A percentile compares a stretch with the other conserved stretches of the same genome.
Evolutionary conservation across 2,888 invertebrate genomes (phyloP).

Genomic region (Norana najaformis): DNA sequence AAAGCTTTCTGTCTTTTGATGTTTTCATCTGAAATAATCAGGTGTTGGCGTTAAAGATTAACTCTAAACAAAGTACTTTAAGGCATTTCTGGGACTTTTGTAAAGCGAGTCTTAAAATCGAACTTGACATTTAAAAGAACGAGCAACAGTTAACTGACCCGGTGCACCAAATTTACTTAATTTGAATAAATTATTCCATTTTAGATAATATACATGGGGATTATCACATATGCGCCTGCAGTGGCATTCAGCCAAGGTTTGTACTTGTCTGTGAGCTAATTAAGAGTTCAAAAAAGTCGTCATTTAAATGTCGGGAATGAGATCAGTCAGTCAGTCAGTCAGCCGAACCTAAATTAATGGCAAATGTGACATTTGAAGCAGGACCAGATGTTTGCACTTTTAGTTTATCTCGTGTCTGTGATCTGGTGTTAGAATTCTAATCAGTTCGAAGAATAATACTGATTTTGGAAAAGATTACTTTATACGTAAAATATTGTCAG

Average conservation of each 20-base stretch:
- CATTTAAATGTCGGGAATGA: not conserved
- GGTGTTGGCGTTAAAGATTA: not conserved
- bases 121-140: not conserved
- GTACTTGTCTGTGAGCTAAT: not conserved
- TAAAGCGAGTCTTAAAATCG: too few species aligned
- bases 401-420: not conserved
- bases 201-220: conserved; percentile 68
- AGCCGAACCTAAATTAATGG: not conserved
- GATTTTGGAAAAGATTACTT: not conserved
- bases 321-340: not conserved
- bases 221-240: conserved; percentile 85
- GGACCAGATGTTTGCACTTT: not conserved
- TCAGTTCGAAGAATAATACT: not conserved
- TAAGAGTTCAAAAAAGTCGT: not conserved
- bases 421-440: not conserved
- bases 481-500: not conserved
- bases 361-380: not conserved
- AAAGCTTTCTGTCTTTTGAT: too few species aligned
- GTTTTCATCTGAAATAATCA: not conserved
- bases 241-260: conserved; percentile 73
- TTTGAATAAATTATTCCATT: conserved; percentile 40
- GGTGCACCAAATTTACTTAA: not conserved
- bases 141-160: not conserved
- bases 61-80: not conserved
- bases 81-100: not conserved